Evolutionary conservation across 2,797 vertebrate genomes (phyloP).

Genomic region (Sandelia bainsii): DNA sequence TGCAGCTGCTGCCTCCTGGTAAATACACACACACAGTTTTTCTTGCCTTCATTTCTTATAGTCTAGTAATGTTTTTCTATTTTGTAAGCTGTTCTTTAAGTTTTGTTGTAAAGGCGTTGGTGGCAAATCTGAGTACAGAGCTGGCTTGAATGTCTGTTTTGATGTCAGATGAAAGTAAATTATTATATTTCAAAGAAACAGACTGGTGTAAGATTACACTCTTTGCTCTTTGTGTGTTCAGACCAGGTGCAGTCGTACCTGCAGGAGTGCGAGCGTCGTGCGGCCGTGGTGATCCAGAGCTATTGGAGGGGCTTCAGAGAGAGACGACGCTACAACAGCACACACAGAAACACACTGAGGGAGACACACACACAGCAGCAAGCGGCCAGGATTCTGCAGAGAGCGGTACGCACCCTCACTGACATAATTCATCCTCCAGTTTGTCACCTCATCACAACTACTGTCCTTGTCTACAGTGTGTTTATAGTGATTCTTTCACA

Average conservation of each 20-base stretch:
- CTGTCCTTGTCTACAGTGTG: too few relatives aligned
- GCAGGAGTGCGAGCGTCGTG: conserved; percentile 86
- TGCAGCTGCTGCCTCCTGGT: conserved; percentile 92
- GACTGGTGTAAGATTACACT: too few relatives aligned
- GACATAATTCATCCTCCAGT: background rate
- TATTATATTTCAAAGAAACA: too few relatives aligned
- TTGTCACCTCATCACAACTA: too few relatives aligned
- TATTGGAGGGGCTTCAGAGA: conserved; percentile 90
- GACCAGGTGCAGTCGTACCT: conserved; percentile 90
- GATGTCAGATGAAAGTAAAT: too few relatives aligned
- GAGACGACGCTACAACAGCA: conserved; percentile 83
- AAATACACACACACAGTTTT: conserved; percentile 26
- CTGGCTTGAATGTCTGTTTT: too few relatives aligned
- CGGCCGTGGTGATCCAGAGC: conserved; percentile 92
- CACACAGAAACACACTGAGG: conserved; percentile 65
- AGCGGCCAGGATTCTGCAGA: conserved; percentile 79
- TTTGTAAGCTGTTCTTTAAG: too few relatives aligned
- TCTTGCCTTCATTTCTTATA: too few relatives aligned
- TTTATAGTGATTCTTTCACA: too few relatives aligned
- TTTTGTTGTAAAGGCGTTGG: too few relatives aligned
- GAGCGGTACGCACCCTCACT: conserved; percentile 81
- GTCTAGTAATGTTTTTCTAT: too few relatives aligned
- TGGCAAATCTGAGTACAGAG: too few relatives aligned
- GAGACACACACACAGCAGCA: conserved; percentile 68
- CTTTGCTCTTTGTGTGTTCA: conserved; percentile 59